Conservation (phyloP, 2,797 vertebrate species). For the Galago senegalensis region DNA sequence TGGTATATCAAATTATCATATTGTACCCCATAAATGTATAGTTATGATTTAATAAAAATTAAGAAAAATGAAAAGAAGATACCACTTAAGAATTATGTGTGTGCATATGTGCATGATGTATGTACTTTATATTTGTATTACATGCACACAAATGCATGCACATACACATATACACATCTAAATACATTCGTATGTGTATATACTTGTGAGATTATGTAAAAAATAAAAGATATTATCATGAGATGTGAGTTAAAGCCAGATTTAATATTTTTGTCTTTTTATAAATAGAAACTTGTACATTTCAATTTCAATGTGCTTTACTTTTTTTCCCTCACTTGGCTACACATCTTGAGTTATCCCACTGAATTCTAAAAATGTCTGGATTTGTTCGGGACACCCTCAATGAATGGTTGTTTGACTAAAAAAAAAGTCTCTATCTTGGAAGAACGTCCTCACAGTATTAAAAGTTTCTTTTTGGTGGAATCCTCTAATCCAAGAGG, state of each 20-base stretch:
- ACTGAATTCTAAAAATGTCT: not conserved
- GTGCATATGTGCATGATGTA: not conserved
- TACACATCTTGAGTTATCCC: not conserved
- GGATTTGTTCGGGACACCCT: not conserved
- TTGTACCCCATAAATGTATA: too few relatives aligned
- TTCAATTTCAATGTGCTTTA: not conserved
- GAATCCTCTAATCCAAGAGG: not conserved
- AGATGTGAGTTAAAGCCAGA: not conserved
- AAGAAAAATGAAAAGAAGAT: not conserved
- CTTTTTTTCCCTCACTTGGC: not conserved
- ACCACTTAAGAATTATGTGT: not conserved
- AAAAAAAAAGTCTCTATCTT: not conserved
- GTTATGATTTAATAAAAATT: too few relatives aligned
- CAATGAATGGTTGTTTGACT: not conserved
- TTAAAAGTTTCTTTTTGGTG: not conserved
- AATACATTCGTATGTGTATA: not conserved
- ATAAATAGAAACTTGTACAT: not conserved
- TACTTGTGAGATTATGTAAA: not conserved
- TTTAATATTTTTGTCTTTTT: conserved; percentile 11
- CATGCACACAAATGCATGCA: not conserved
- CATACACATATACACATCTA: not conserved
- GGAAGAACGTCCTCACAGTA: not conserved
- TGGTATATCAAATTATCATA: too few relatives aligned
- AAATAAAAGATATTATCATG: not conserved
- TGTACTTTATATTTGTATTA: not conserved